Base-by-base conservation (phyloP, 2,797 vertebrate genomes). In the Sebastes elongatus region DNA sequence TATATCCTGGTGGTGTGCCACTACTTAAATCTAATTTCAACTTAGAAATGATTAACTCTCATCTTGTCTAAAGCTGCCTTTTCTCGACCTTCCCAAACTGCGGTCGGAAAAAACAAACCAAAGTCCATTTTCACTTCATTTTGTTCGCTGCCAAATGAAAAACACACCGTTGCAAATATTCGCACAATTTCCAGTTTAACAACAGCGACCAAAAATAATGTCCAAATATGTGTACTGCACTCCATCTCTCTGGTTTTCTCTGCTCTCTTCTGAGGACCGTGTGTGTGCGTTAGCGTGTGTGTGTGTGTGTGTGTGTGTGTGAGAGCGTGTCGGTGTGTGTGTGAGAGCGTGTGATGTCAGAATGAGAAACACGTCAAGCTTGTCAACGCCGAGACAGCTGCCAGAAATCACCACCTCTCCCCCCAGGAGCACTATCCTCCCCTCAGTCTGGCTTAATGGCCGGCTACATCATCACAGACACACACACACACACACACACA, bases 321-420 rank as follows among this genome's bases (percentile, higher is more conserved):
- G 38, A n/a, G n/a, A 25, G 33, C 33, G 33, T 35, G 35, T 35
- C 33, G 30, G 38, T 71, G 67, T 72, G 66, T 72, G 28, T 67
- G 70, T 73, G 35, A 25, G 27, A 18, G 42, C 2, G 35, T 22
- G 88, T 85, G 88, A 89, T 83, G 86, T 91, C 83, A 81, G 77
- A 76, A 46, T 5, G 64, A 81, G 78, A 66, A 73, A 71, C 74
- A 65, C 69, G 38, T 88, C 84, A 83, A 71, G 2, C 74, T 89
- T 91, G 87, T 94, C 91, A 87, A 74, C 83, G 10, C 76, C 0
- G 13, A 64, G 35, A 67, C 82, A 81, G 86, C 86, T 84, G 90
- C 84, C 88, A 91, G 86, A 83, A 84, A 79, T 86, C 86, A 76
- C 42, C 86, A 81, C 75, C 69, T 82, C 75, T 84, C 73, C 86